A percentile compares a stretch with the other conserved stretches of the same genome.
Conservation (phyloP, 2,888 invertebrate species). For the Sthenelais limicola region DNA sequence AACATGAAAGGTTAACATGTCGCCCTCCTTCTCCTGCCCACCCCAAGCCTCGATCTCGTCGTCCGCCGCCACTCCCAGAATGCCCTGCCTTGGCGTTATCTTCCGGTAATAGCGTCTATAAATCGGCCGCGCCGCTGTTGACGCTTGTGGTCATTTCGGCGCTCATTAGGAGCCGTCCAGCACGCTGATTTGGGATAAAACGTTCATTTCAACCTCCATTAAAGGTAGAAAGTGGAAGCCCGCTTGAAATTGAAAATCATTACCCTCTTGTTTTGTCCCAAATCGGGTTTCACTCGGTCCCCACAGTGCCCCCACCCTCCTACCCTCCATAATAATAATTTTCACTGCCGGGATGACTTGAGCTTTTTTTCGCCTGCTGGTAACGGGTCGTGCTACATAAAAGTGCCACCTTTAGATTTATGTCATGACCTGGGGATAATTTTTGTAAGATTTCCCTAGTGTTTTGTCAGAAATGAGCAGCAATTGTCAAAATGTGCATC, state of each 20-base stretch:
- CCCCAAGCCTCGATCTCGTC: slow-evolving; percentile 5
- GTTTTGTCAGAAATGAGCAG: no score
- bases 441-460: no score
- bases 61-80: background rate
- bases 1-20: slow-evolving; percentile 38
- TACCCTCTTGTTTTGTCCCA: background rate
- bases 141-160: background rate
- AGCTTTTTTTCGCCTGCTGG: no score
- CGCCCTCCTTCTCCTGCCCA: slow-evolving; percentile 4
- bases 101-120: slow-evolving; percentile 31
- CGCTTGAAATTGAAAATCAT: slow-evolving; percentile 34
- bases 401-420: no score
- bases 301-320: no score
- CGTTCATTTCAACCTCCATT: slow-evolving; percentile 32
- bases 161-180: slow-evolving; percentile 1
- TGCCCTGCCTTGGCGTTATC: slow-evolving; percentile 15
- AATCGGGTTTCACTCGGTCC: slow-evolving; percentile 3
- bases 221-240: slow-evolving; percentile 12
- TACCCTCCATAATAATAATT: no score
- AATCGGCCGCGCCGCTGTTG: slow-evolving; percentile 15
- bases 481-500: no score
- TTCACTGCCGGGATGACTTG: no score
- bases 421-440: no score
- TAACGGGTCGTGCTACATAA: no score
- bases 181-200: slow-evolving; percentile 27